Percentiles rank a stretch among this genome's conserved stretches.
Evolutionary conservation across 2,113 vertebrate species (phyloP).

Genomic region (Arenaria interpres): DNA sequence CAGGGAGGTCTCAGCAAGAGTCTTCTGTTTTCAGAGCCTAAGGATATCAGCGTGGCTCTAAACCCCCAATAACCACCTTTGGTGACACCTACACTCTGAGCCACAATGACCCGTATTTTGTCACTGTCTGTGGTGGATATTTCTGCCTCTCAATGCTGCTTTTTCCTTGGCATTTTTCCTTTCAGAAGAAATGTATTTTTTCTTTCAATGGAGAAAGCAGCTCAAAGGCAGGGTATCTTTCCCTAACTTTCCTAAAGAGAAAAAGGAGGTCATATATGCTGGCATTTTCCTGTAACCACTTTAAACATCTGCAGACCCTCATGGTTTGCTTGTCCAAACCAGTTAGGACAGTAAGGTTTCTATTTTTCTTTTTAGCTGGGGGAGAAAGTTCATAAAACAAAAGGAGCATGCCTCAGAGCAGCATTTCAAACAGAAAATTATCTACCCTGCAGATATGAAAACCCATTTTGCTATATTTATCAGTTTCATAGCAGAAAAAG

Average conservation of each 20-base stretch:
- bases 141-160: neutral
- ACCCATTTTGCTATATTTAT: constrained; percentile 17
- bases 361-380: constrained; percentile 4
- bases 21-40: neutral
- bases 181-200: neutral
- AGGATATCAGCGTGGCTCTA: neutral
- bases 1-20: neutral
- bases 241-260: neutral
- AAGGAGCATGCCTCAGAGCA: constrained; percentile 11
- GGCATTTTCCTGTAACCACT: neutral
- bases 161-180: neutral
- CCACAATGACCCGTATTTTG: neutral
- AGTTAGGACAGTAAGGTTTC: neutral
- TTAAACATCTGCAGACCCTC: neutral
- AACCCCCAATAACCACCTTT: neutral
- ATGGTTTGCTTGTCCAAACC: neutral
- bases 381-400: constrained; percentile 1
- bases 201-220: neutral
- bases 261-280: neutral
- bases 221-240: neutral
- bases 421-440: constrained; percentile 29
- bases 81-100: neutral
- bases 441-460: constrained; percentile 16
- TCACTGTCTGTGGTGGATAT: neutral
- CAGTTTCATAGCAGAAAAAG: neutral